These are phyloP conservation scores for Rhynchopsitta pachyrhyncha DNA, from an alignment of 2,113 vertebrate genomes.

Conservation along the genomic window DNA sequence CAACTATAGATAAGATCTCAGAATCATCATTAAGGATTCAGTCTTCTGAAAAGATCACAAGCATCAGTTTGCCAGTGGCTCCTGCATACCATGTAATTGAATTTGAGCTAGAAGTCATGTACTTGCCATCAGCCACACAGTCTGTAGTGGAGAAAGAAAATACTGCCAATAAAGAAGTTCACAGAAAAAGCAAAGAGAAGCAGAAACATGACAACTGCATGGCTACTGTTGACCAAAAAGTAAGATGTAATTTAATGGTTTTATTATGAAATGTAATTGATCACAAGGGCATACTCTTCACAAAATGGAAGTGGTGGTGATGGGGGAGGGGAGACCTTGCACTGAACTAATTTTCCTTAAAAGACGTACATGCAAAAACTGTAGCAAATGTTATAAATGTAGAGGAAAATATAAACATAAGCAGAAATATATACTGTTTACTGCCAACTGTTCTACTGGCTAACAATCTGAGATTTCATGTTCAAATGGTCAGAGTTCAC, in stretches of 20 bases:
- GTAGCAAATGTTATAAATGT: neutral
- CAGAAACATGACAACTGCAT: constrained; percentile 80
- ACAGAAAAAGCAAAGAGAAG: constrained; percentile 78
- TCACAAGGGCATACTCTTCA: neutral
- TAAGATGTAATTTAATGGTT: constrained; percentile 32
- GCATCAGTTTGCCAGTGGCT: constrained; percentile 86
- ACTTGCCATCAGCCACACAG: constrained; percentile 82
- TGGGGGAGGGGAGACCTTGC: neutral
- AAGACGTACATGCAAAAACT: neutral
- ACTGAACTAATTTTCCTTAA: neutral
- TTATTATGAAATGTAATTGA: neutral
- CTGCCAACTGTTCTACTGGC: neutral
- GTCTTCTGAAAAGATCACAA: constrained; percentile 93
- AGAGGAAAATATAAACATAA: neutral
- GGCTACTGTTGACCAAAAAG: constrained; percentile 90
- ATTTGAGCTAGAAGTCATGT: constrained; percentile 93
- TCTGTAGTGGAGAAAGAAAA: constrained; percentile 67
- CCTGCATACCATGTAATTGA: constrained; percentile 91
- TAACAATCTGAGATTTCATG: neutral
- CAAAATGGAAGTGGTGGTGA: neutral
- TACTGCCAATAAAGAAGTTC: constrained; percentile 79
- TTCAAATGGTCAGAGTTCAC: neutral
- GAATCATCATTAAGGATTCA: constrained; percentile 83
- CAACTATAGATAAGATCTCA: constrained; percentile 77
- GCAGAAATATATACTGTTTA: neutral